phyloP scores from a whole-genome alignment of 2,797 vertebrate species.

The Leuciscus waleckii region DNA sequence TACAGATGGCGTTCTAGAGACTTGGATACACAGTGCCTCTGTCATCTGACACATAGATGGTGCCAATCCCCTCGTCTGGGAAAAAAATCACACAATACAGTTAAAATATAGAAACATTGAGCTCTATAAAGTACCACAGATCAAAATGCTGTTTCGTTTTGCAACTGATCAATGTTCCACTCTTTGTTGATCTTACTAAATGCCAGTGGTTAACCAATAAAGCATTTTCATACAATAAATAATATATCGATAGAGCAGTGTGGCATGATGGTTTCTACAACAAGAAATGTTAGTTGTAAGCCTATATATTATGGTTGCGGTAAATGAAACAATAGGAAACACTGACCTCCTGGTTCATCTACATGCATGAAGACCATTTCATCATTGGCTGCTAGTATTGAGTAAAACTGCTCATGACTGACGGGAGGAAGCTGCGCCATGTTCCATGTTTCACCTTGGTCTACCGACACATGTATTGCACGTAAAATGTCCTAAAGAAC shows the following conservation, averaged over 20 bases:
- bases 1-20: conserved; percentile 93
- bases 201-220: not conserved
- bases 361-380: conserved; percentile 98
- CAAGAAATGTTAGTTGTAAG: not conserved
- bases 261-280: not conserved
- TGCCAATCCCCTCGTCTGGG: conserved; percentile 89
- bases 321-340: not conserved
- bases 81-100: not conserved
- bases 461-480: conserved; percentile 88
- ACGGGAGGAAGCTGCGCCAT: conserved; percentile 94
- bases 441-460: conserved; percentile 90
- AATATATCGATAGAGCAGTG: not conserved
- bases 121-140: not conserved
- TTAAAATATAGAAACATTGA: not conserved
- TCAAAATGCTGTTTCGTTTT: not conserved
- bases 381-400: conserved; percentile 90
- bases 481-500: conserved; percentile 77
- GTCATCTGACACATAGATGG: conserved; percentile 93
- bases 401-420: conserved; percentile 94
- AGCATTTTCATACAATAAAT: not conserved
- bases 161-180: not conserved
- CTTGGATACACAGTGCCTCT: conserved; percentile 91
- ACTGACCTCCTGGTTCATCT: conserved; percentile 90
- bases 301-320: not conserved
- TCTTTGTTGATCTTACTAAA: not conserved